Conservation (phyloP, 2,797 vertebrate species). For the Eremophila alpestris region DNA sequence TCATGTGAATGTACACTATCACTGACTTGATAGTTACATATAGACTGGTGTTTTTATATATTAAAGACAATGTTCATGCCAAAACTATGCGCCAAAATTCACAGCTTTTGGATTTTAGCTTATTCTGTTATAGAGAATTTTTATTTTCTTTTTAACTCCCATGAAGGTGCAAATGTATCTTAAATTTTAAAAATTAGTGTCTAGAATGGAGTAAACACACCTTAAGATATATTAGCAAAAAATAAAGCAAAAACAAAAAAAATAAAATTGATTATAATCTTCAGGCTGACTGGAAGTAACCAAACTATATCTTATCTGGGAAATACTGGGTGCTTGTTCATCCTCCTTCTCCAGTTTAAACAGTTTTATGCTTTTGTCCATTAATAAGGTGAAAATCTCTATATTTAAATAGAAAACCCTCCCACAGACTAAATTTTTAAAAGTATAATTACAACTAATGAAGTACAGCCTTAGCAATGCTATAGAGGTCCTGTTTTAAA, state of each 20-base stretch:
- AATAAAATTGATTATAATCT: not conserved
- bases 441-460: not conserved
- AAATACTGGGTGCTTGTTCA: not conserved
- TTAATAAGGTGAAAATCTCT: not conserved
- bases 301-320: not conserved
- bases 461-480: not conserved
- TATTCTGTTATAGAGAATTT: not conserved
- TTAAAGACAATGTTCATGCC: not conserved
- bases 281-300: not conserved
- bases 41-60: not conserved
- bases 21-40: not conserved
- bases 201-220: not conserved
- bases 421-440: not conserved
- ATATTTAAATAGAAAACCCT: not conserved
- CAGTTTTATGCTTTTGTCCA: not conserved
- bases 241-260: not conserved
- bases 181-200: not conserved
- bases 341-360: not conserved
- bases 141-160: not conserved
- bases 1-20: not conserved
- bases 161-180: not conserved
- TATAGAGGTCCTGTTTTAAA: not conserved
- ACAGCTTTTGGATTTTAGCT: not conserved
- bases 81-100: not conserved
- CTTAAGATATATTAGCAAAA: not conserved